A percentile compares a stretch with the other conserved stretches of the same genome.
phyloP scores from a whole-genome alignment of 2,797 vertebrate species.

The Halcyon badia region DNA sequence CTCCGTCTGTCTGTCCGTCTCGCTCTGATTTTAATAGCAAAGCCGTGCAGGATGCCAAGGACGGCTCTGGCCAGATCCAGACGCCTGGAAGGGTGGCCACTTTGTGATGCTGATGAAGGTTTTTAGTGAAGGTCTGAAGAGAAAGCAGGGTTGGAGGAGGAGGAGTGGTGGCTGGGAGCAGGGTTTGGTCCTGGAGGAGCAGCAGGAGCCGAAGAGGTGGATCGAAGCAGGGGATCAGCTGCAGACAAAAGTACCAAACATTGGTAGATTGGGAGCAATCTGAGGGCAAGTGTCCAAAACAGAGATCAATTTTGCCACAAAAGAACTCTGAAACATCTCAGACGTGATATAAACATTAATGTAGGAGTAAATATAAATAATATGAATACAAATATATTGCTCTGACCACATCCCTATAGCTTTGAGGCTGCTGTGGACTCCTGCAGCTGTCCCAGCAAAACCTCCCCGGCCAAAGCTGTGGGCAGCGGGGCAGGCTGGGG shows the following conservation, averaged over 20 bases:
- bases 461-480: not conserved
- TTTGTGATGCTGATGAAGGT: not conserved
- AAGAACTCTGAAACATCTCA: not conserved
- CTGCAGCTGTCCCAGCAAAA: not conserved
- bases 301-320: not conserved
- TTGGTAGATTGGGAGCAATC: not conserved
- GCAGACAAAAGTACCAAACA: fast-evolving
- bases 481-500: not conserved
- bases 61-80: not conserved
- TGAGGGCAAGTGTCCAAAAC: not conserved
- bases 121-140: not conserved
- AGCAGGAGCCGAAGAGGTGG: not conserved
- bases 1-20: fast-evolving
- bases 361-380: not conserved
- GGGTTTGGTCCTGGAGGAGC: not conserved
- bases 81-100: fast-evolving
- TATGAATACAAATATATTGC: not conserved
- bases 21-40: not conserved
- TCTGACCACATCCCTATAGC: not conserved
- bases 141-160: not conserved
- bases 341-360: not conserved
- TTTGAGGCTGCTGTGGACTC: not conserved
- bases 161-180: not conserved
- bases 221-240: fast-evolving
- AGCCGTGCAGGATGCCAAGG: not conserved